Conservation (phyloP, 2,797 vertebrate genomes). For the Chanos chanos region DNA sequence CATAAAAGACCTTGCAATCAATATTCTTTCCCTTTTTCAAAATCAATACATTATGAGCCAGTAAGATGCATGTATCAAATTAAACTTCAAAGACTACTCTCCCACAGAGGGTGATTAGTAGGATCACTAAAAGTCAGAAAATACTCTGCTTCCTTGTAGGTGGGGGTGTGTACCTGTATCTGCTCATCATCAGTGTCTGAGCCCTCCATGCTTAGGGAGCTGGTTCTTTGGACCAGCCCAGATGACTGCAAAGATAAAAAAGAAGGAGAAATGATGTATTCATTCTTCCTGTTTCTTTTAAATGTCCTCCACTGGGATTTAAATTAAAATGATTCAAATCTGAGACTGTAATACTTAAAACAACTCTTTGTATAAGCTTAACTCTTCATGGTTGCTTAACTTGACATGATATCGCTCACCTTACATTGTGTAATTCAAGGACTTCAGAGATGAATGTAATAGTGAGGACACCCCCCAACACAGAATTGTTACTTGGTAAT, state of each 20-base stretch:
- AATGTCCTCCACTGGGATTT: too few species aligned
- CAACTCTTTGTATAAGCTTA: too few species aligned
- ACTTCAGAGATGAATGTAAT: too few species aligned
- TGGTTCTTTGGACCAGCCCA: conserved; percentile 67
- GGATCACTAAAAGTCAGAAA: not conserved
- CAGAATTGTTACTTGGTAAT: too few species aligned
- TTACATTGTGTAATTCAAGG: too few species aligned
- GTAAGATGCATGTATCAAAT: conserved; percentile 1
- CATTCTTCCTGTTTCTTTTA: not conserved
- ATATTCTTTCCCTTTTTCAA: not conserved
- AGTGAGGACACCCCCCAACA: too few species aligned
- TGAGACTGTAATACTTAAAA: too few species aligned
- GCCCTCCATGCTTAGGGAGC: conserved; percentile 77
- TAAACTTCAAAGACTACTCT: not conserved
- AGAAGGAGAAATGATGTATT: not conserved
- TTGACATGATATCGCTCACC: too few species aligned
- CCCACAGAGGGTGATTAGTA: not conserved
- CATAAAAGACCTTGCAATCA: not conserved
- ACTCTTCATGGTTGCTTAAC: too few species aligned
- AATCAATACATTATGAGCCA: not conserved
- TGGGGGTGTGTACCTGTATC: conserved; percentile 23
- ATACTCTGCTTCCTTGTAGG: not conserved
- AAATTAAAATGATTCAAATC: too few species aligned
- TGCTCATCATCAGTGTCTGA: conserved; percentile 79
- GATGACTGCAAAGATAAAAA: conserved; percentile 52